phyloP scores from a whole-genome alignment of 1,140 invertebrate species.

The Sarcophaga peregrina region DNA sequence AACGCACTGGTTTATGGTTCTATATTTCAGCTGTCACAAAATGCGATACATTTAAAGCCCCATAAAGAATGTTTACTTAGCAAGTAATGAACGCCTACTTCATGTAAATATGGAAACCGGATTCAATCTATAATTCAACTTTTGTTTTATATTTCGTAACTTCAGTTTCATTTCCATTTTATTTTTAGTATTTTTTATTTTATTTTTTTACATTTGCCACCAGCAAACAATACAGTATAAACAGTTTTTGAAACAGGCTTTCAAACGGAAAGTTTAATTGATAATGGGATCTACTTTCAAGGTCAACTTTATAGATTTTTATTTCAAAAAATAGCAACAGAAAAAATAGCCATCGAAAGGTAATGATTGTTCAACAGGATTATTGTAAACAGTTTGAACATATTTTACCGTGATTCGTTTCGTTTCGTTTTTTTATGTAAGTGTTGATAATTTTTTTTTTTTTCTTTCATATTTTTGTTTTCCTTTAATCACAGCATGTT shows the following conservation, averaged over 20 bases:
- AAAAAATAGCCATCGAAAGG: too few species aligned
- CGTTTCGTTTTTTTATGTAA: background rate
- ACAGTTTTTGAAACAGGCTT: background rate
- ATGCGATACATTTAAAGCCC: background rate
- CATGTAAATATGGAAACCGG: slow-evolving; percentile 4
- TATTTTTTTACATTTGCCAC: background rate
- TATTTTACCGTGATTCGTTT: background rate
- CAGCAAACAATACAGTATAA: background rate
- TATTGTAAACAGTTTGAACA: slow-evolving; percentile 1
- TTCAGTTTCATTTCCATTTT: background rate
- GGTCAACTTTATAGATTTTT: background rate
- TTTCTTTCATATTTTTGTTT: too few species aligned
- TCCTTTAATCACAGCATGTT: background rate
- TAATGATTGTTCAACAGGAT: background rate
- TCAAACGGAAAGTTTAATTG: background rate
- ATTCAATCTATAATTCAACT: background rate
- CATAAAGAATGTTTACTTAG: background rate
- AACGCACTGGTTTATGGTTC: background rate
- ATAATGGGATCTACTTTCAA: slow-evolving; percentile 1
- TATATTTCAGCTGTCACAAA: background rate
- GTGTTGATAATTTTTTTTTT: background rate
- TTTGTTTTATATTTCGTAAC: background rate
- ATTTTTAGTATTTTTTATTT: background rate
- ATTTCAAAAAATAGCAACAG: background rate
- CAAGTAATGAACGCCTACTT: background rate